Evolutionary conservation across 2,888 invertebrate genomes (phyloP).

Genomic region (Plagiodera versicolora): DNA sequence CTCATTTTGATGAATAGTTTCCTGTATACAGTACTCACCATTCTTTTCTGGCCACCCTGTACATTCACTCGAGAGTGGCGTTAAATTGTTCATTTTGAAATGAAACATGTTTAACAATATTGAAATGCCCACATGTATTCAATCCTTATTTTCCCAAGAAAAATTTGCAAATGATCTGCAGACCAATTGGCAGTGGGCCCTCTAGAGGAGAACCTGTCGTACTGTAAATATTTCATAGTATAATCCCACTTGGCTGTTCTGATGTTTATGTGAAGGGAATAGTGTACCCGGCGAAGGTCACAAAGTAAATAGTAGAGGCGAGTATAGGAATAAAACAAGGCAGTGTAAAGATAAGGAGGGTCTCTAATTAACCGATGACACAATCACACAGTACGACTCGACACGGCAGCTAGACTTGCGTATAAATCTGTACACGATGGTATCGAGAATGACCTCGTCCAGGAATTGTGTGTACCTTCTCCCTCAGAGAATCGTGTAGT

Average conservation of each 20-base stretch:
- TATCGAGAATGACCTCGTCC: slow-evolving; percentile 37
- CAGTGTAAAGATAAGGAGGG: slow-evolving; percentile 41
- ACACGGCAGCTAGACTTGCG: slow-evolving; percentile 44
- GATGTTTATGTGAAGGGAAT: slow-evolving; percentile 21
- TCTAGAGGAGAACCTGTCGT: too few relatives aligned
- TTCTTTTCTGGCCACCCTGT: too few relatives aligned
- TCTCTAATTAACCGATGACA: slow-evolving; percentile 51
- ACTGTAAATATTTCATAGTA: background rate
- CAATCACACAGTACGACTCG: slow-evolving; percentile 46
- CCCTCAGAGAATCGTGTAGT: slow-evolving; percentile 34
- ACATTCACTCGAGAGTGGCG: too few relatives aligned
- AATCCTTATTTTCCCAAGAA: too few relatives aligned
- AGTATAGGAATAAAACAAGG: slow-evolving; percentile 41
- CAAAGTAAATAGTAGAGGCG: slow-evolving; percentile 35
- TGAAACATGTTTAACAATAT: too few relatives aligned
- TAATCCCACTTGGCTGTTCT: background rate
- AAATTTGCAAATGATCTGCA: too few relatives aligned
- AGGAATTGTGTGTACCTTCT: slow-evolving; percentile 37
- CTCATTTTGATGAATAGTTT: too few relatives aligned
- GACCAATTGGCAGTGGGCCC: too few relatives aligned
- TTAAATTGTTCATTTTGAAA: too few relatives aligned
- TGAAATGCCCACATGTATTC: too few relatives aligned
- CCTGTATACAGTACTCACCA: too few relatives aligned
- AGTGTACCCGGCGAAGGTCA: slow-evolving; percentile 16
- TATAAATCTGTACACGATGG: slow-evolving; percentile 43